Conservation (phyloP, 2,797 vertebrate genomes). For the Sebastolobus altivelis region DNA sequence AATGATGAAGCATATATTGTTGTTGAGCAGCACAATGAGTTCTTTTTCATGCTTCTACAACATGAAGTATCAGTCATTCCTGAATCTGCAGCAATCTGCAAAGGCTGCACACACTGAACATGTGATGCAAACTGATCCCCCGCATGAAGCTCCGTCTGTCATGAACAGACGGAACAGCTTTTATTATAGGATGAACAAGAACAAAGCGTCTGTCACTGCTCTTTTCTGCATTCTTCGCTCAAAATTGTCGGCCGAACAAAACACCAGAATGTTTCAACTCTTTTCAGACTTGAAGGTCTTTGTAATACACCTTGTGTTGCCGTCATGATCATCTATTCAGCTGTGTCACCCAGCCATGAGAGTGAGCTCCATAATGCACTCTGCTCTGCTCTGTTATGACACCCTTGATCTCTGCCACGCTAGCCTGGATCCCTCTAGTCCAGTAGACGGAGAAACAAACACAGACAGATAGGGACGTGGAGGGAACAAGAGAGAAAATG, state of each 20-base stretch:
- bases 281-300: slow-evolving; percentile 38
- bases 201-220: slow-evolving; percentile 64
- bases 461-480: slow-evolving; percentile 30
- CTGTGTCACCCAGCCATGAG: slow-evolving; percentile 60
- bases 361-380: slow-evolving; percentile 47
- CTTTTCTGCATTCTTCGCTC: slow-evolving; percentile 41
- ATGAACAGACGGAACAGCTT: slow-evolving; percentile 38
- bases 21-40: neutral
- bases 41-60: neutral
- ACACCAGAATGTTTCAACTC: slow-evolving; percentile 42
- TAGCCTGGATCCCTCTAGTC: slow-evolving; percentile 50
- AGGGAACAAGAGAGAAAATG: slow-evolving; percentile 17
- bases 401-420: slow-evolving; percentile 55
- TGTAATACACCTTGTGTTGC: slow-evolving; percentile 53
- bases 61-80: neutral
- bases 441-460: slow-evolving; percentile 19
- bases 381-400: slow-evolving; percentile 40
- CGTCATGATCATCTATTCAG: slow-evolving; percentile 66
- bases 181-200: slow-evolving; percentile 58
- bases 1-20: neutral
- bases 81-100: neutral
- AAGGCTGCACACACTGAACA: slow-evolving; percentile 6
- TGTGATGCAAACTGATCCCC: slow-evolving; percentile 35
- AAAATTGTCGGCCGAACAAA: slow-evolving; percentile 39
- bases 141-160: slow-evolving; percentile 34